Conservation (phyloP, 2,797 vertebrate genomes). For the Ceryle rudis region DNA sequence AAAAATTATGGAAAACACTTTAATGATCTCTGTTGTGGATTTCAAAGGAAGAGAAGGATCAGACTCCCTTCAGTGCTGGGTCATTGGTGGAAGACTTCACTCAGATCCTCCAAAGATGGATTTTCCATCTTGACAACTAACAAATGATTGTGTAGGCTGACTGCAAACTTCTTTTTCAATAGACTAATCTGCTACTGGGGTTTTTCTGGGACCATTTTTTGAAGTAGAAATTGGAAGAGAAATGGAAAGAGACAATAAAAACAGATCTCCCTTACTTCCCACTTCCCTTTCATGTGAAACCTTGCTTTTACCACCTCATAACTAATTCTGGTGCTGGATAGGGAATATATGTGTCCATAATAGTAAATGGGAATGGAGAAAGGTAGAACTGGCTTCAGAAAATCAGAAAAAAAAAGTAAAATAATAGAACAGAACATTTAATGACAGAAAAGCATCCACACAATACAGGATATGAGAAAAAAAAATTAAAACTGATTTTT, state of each 20-base stretch:
- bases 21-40: background rate
- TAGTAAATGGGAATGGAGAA: background rate
- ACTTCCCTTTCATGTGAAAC: background rate
- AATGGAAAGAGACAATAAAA: background rate
- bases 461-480: background rate
- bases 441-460: background rate
- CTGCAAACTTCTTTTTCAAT: background rate
- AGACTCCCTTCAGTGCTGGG: background rate
- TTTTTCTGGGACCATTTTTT: background rate
- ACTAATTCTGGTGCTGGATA: background rate
- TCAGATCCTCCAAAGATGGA: background rate
- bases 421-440: background rate
- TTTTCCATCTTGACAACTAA: background rate
- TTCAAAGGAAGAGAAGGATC: conserved; percentile 36
- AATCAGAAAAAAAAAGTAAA: background rate
- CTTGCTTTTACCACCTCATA: background rate
- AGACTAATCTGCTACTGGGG: background rate
- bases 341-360: background rate
- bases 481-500: background rate
- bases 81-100: background rate
- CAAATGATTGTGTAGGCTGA: background rate
- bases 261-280: background rate
- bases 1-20: background rate
- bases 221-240: background rate
- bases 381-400: background rate